These are phyloP conservation scores for Nothoprocta perdicaria DNA, from an alignment of 2,113 vertebrate genomes.

Conservation along the genomic window DNA sequence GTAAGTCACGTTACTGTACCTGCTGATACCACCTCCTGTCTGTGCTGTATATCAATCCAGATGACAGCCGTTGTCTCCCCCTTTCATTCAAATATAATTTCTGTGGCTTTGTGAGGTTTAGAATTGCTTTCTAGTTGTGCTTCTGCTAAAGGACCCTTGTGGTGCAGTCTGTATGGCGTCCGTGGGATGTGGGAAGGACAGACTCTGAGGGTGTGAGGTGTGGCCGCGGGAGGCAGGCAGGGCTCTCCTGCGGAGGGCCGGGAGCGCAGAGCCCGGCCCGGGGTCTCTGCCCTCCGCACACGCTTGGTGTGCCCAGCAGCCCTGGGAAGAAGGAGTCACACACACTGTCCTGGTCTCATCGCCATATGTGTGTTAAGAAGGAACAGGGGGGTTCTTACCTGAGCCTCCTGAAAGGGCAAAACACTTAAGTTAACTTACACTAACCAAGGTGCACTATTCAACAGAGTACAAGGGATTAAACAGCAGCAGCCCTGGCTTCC, in stretches of 20 bases:
- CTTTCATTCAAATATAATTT: slow-evolving; percentile 57
- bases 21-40: slow-evolving; percentile 63
- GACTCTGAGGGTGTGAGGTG: not conserved
- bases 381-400: slow-evolving; percentile 36
- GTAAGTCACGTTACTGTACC: slow-evolving; percentile 48
- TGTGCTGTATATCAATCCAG: slow-evolving; percentile 64
- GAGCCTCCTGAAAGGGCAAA: slow-evolving; percentile 35
- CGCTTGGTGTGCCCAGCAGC: not conserved
- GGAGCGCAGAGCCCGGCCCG: not conserved
- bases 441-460: not conserved
- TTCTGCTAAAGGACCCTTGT: slow-evolving; percentile 73
- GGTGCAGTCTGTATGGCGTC: slow-evolving; percentile 26
- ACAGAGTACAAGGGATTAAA: slow-evolving; percentile 36
- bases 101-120: slow-evolving; percentile 78
- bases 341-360: not conserved
- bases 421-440: not conserved
- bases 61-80: slow-evolving; percentile 30
- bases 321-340: not conserved
- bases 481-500: slow-evolving; percentile 24
- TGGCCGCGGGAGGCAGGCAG: not conserved
- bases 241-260: not conserved
- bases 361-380: slow-evolving; percentile 10
- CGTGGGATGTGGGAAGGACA: not conserved
- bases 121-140: slow-evolving; percentile 79
- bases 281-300: not conserved